These are phyloP conservation scores for Hyalella azteca DNA, from an alignment of 2,888 invertebrate genomes.

Conservation along the genomic window DNA sequence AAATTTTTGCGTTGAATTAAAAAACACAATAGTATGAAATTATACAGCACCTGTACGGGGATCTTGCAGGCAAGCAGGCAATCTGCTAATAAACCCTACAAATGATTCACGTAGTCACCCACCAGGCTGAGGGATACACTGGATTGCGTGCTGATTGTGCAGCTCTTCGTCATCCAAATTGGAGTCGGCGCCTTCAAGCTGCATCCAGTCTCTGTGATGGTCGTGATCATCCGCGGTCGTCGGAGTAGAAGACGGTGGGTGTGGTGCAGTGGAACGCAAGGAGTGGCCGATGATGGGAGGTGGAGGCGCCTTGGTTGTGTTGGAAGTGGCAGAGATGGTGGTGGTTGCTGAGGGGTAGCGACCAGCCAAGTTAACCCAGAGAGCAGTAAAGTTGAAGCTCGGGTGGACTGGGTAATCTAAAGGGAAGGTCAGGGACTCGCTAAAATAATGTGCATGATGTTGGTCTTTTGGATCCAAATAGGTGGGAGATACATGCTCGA, in stretches of 20 bases:
- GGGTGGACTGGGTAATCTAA: conserved; percentile 33
- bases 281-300: not conserved
- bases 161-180: not conserved
- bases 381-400: conserved; percentile 35
- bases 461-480: too few species aligned
- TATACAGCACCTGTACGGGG: too few species aligned
- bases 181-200: not conserved
- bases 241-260: not conserved
- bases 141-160: conserved; percentile 39
- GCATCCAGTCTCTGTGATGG: not conserved
- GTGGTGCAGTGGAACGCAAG: not conserved
- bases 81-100: too few species aligned
- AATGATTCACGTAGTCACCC: not conserved
- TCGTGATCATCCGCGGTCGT: not conserved
- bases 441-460: not conserved
- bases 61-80: too few species aligned
- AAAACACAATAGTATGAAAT: too few species aligned
- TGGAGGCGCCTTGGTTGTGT: not conserved
- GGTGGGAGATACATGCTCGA: too few species aligned
- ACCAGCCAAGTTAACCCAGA: conserved; percentile 39
- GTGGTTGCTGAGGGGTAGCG: conserved; percentile 20
- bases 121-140: conserved; percentile 58
- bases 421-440: conserved; percentile 1
- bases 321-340: not conserved
- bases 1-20: too few species aligned